Conservation (phyloP, 2,113 vertebrate species). For the Ovis canadensis region DNA sequence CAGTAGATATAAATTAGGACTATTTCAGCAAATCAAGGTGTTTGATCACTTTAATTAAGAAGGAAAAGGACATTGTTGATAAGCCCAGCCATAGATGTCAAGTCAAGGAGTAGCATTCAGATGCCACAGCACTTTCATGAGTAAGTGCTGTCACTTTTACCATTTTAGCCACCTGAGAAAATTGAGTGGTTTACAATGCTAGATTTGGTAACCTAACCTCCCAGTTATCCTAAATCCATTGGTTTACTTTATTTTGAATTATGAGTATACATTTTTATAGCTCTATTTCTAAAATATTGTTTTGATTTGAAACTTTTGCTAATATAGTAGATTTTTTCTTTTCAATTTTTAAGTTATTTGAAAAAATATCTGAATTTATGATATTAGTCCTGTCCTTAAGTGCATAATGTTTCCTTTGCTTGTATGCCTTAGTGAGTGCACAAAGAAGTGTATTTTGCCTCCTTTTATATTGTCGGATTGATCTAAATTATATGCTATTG, state of each 20-base stretch:
- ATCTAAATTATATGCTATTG: neutral
- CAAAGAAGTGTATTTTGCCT: neutral
- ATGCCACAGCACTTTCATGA: neutral
- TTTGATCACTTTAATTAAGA: neutral
- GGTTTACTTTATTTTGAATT: slow-evolving; percentile 28
- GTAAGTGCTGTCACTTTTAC: neutral
- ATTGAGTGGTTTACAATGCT: neutral
- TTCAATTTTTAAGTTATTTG: neutral
- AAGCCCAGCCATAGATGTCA: neutral
- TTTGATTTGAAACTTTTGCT: slow-evolving; percentile 28
- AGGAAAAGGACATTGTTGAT: neutral
- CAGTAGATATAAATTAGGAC: neutral
- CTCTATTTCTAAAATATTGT: neutral
- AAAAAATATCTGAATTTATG: neutral
- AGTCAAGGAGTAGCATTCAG: neutral
- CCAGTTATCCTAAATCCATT: neutral
- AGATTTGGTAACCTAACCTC: neutral
- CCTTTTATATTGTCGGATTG: neutral
- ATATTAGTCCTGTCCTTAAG: neutral
- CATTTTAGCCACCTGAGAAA: neutral
- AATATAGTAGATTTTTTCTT: neutral
- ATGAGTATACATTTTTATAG: neutral
- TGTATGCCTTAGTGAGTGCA: neutral
- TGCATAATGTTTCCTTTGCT: neutral
- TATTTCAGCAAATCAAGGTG: neutral